These are phyloP conservation scores for Apteryx mantelli DNA, from an alignment of 2,113 vertebrate genomes.

Conservation along the genomic window DNA sequence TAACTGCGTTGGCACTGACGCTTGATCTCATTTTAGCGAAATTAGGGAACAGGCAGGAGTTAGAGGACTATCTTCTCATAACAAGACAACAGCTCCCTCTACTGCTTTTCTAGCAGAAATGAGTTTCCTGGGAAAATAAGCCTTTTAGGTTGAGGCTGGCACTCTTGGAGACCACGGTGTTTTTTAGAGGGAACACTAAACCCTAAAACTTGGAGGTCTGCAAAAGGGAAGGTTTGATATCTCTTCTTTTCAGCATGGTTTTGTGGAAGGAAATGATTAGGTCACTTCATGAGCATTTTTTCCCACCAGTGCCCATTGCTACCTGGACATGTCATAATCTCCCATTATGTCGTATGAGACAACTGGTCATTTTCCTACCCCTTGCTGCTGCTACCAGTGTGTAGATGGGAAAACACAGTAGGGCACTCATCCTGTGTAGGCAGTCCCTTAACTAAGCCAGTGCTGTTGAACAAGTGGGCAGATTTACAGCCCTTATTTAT, in stretches of 20 bases:
- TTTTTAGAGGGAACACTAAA: rapidly evolving
- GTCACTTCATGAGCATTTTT: neutral
- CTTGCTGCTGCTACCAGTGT: neutral
- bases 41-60: no score
- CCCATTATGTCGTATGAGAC: rapidly evolving
- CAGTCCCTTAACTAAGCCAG: neutral
- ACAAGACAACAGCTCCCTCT: slow-evolving; percentile 58
- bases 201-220: neutral
- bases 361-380: neutral
- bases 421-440: rapidly evolving
- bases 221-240: no score
- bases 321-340: neutral
- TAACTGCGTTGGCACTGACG: neutral
- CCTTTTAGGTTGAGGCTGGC: no score
- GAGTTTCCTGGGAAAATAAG: neutral
- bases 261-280: neutral
- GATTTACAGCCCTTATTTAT: neutral
- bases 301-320: neutral
- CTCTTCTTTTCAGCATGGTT: neutral
- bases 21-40: no score
- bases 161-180: no score
- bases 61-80: rapidly evolving
- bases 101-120: neutral
- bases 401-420: rapidly evolving
- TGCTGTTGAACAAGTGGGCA: neutral